Evolutionary conservation across 2,113 vertebrate species (phyloP).

Genomic region (Cryptomyrus ogoouensis): DNA sequence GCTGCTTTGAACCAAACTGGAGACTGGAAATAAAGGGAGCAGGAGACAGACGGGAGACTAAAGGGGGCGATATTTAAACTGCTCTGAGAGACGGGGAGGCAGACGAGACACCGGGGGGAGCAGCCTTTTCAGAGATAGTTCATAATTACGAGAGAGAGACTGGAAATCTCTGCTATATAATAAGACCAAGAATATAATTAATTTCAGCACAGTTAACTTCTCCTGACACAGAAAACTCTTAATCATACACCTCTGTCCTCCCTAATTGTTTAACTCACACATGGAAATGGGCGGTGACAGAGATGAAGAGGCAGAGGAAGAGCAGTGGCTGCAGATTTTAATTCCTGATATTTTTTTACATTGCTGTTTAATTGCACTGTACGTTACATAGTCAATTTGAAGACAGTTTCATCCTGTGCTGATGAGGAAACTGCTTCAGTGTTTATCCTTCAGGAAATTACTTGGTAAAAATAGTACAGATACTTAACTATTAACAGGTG

Average conservation of each 20-base stretch:
- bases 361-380: not conserved
- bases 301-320: not conserved
- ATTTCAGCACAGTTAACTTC: conserved; percentile 17
- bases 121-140: not conserved
- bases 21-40: conserved; percentile 14
- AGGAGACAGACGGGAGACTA: conserved; percentile 15
- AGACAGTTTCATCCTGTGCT: not conserved
- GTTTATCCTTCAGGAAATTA: not conserved
- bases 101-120: not conserved
- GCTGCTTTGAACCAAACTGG: conserved; percentile 17
- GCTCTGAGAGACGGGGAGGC: not conserved
- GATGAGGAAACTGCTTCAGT: not conserved
- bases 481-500: not conserved
- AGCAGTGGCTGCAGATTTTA: not conserved
- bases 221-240: conserved; percentile 20
- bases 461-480: conserved; percentile 2
- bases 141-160: conserved; percentile 19
- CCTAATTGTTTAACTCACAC: conserved; percentile 14
- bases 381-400: not conserved
- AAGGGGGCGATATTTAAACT: not conserved
- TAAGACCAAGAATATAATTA: conserved; percentile 21
- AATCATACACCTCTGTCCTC: conserved; percentile 17
- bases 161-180: conserved; percentile 15
- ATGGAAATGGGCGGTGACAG: not conserved
- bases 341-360: not conserved